Evolutionary conservation across 2,888 invertebrate genomes (phyloP), one percentile per base, ranked within the genome.

Genomic region (Venustoraphidia nigricollis): DNA sequence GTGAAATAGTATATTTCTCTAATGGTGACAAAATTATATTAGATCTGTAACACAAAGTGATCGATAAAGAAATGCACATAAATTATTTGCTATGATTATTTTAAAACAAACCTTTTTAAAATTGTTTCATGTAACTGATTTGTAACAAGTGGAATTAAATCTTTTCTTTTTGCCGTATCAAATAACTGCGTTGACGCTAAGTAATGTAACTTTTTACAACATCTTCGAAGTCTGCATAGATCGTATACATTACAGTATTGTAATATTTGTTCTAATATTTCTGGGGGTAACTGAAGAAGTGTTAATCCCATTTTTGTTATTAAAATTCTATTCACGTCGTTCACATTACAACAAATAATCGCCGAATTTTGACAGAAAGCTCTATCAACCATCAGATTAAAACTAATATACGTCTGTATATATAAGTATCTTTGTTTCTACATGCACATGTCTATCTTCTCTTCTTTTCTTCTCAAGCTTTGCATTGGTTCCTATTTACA

Each of bases 181-280:
- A 45, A 48, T 44, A 44, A 44, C 48, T 44, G 42, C 38, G 27
- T 17, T 10, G 43, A 38, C 39, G 41, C 44, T 40, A 37, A 43
- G 41, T 42, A 43, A 41, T 67, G 57, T 50, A 78, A 70, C 47
- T 68, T 58, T 48, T 55, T 61, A 55, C 72, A 74, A 1, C 71
- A 70, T 50, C 66, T 60, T 52, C 69, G 68, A 36, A 77, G 62
- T 47, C 66, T 66, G 13, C 70, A 62, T 43, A 76, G 61, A 54
- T 75, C 75, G 44, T 58, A 57, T 39, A 70, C 65, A 52, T 68
- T 62, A 53, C 74, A 72, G 54, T 68, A 71, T 54, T 65, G 64
- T 53, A 77, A 75, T 54, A 77, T 74, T 51, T 66, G 59, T 39
- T 75, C 54, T 10, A 78, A 59, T 53, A 76, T 59, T 53, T 73